Evolutionary conservation across 2,113 vertebrate species (phyloP), one percentile per base, ranked within the genome.

Genomic region (Dasyprocta punctata): DNA sequence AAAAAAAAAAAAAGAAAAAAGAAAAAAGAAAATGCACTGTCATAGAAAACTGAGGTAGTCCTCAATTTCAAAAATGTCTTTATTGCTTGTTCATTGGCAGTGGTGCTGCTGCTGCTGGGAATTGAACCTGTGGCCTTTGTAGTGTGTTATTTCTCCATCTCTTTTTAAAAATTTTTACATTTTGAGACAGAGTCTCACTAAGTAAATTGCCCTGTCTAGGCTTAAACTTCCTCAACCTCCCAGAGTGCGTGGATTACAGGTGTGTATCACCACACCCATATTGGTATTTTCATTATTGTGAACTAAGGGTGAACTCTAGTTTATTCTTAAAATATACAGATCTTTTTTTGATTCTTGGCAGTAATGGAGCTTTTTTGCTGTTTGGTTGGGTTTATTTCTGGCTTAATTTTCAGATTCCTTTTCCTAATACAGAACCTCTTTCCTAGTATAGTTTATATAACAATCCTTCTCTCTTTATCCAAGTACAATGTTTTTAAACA

Each of bases 401-500:
- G 22, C 47, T 80, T 83, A 16, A 90, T 81, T 83, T 1, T n/a
- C 65, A 73, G 52, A 86, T 89, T 88, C 26, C 8, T 96, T 93
- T 88, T 44, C 65, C 67, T 94, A 52, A 47, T 60, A 30, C 22
- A 49, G 33, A 67, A 69, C n/a, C 56, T 81, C 69, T 85, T 0
- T 0, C 83, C 86, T 77, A 0, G 56, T 56, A 56, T 24, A 78
- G 61, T 95, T 17, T 81, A 67, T 84, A 65, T 89, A 87, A 67
- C 28, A 78, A 41, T 0, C 3, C 1, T 10, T 17, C 56, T 78
- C 6, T 41, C 26, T 47, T 71, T 91, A 71, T 65, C 19, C 71
- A 97, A 94, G 30, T 85, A 58, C 81, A 92, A 91, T 30, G n/a
- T 58, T 93, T 54, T n/a, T 49, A 61, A 86, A 73, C 5, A 47